Evolutionary conservation across 2,113 vertebrate genomes (phyloP).

Genomic region (Anarhynchus alexandrinus): DNA sequence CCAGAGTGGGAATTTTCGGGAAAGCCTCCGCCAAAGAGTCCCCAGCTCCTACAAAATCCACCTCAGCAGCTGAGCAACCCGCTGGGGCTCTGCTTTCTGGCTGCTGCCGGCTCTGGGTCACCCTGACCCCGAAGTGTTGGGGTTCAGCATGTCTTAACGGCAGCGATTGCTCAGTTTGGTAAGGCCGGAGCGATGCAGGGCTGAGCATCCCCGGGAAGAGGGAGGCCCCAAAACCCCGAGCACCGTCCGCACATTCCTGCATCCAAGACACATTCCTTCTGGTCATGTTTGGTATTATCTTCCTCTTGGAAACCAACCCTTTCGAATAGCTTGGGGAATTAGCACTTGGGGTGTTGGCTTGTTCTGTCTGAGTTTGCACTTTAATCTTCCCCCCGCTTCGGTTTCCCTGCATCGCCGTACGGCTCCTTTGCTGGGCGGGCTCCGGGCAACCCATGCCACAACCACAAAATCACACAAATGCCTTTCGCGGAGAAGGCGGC

Average conservation of each 20-base stretch:
- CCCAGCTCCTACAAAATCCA: background rate
- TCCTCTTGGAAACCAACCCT: background rate
- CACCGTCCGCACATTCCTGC: background rate
- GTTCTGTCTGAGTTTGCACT: background rate
- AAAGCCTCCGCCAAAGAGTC: background rate
- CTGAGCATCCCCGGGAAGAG: background rate
- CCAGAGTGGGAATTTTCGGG: background rate
- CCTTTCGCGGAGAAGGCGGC: background rate
- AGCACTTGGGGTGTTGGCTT: background rate
- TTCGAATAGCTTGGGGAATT: background rate
- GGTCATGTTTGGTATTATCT: background rate
- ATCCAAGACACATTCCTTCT: background rate
- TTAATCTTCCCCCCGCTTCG: background rate
- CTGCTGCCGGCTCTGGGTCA: background rate
- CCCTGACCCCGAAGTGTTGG: background rate
- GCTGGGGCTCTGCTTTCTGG: background rate
- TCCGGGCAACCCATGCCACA: background rate
- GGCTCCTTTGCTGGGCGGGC: background rate
- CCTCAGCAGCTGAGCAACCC: background rate
- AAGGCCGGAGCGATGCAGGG: accelerated
- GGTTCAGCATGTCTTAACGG: background rate
- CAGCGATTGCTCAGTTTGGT: background rate
- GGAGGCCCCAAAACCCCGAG: background rate
- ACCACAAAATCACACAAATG: background rate
- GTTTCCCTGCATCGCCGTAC: background rate